phyloP scores from a whole-genome alignment of 2,888 invertebrate genomes.

The Cylloceria caligata region DNA sequence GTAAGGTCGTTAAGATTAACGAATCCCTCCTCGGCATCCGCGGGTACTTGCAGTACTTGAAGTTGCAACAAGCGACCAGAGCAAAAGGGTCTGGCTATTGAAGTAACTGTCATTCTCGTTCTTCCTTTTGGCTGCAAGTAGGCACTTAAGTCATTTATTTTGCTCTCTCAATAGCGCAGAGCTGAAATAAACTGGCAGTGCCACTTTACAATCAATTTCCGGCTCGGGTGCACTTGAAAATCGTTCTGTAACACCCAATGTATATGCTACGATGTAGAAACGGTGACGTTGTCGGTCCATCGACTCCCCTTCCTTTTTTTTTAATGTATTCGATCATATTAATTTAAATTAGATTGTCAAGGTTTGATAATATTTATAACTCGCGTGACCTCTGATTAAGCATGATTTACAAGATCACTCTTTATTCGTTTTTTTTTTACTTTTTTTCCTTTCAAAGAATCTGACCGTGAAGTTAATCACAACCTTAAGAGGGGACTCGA shows the following conservation, averaged over 20 bases:
- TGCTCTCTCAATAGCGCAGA: conserved; percentile 61
- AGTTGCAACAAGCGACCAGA: conserved; percentile 35
- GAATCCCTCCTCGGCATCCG: conserved; percentile 10
- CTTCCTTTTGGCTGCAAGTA: conserved; percentile 52
- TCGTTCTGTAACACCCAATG: not conserved
- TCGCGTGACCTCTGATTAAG: too few species aligned
- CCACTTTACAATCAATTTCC: conserved; percentile 69
- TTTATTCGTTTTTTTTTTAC: too few species aligned
- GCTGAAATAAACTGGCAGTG: conserved; percentile 60
- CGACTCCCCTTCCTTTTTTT: not conserved
- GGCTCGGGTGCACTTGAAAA: conserved; percentile 49
- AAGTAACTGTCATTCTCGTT: conserved; percentile 41
- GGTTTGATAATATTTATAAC: not conserved
- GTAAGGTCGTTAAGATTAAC: conserved; percentile 30
- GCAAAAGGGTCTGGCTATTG: conserved; percentile 43
- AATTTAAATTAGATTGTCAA: not conserved
- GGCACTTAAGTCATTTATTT: conserved; percentile 70
- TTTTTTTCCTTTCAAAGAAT: too few species aligned
- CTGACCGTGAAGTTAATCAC: too few species aligned
- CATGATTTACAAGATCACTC: too few species aligned
- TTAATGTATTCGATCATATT: not conserved
- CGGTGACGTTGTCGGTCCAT: not conserved
- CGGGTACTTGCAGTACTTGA: conserved; percentile 50
- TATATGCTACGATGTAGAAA: not conserved
- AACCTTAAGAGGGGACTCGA: too few species aligned